Percentiles rank a stretch among this genome's conserved stretches.
These are phyloP conservation scores for Listronotus bonariensis DNA, from an alignment of 1,140 invertebrate genomes.

Conservation along the genomic window DNA sequence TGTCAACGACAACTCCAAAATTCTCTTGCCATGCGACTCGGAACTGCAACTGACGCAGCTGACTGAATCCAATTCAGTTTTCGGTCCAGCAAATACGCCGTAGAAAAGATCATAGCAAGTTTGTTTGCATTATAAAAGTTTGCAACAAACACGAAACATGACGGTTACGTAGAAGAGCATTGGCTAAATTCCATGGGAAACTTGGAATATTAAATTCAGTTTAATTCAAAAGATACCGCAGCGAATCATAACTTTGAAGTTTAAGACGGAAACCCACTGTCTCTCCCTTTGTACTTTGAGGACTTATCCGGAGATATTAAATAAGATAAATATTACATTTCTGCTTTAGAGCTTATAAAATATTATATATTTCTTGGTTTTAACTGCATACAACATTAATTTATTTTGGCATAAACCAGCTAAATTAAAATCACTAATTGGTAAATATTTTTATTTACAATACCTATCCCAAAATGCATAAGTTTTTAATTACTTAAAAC, in stretches of 20 bases:
- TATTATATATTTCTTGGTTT: neutral
- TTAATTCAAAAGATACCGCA: slow-evolving; percentile 36
- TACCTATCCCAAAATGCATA: no score
- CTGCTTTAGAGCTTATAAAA: neutral
- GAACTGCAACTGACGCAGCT: slow-evolving; percentile 14
- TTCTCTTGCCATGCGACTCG: neutral
- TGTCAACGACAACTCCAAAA: slow-evolving; percentile 15
- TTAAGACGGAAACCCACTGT: slow-evolving; percentile 17
- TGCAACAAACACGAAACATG: slow-evolving; percentile 34
- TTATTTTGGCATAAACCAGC: no score
- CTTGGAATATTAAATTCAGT: slow-evolving; percentile 36
- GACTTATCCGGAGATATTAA: slow-evolving; percentile 29
- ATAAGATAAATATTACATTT: slow-evolving; percentile 30
- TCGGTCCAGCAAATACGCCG: slow-evolving; percentile 18
- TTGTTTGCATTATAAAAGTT: slow-evolving; percentile 36
- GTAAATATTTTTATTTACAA: no score
- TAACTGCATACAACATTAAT: no score
- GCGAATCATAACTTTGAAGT: slow-evolving; percentile 35
- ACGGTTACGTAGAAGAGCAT: slow-evolving; percentile 20
- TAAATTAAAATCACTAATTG: no score
- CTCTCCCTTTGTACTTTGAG: slow-evolving; percentile 19
- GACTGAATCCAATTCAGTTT: slow-evolving; percentile 8
- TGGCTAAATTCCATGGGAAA: slow-evolving; percentile 13
- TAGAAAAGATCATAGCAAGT: slow-evolving; percentile 29
- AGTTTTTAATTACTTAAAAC: no score